phyloP scores from a whole-genome alignment of 2,113 vertebrate species.

The Neoarius graeffei region DNA sequence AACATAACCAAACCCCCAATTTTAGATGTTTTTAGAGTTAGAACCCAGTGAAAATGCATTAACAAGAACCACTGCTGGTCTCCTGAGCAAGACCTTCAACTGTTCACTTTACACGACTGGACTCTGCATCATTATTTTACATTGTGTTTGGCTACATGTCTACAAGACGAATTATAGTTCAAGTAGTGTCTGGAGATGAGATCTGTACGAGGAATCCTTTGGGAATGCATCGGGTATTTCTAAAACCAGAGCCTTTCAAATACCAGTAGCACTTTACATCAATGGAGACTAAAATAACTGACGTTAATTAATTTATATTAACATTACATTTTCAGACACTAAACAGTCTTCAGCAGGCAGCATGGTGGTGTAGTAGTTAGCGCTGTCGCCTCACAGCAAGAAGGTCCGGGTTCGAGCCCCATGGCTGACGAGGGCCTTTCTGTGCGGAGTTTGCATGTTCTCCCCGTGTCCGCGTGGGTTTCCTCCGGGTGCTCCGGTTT shows the following conservation, averaged over 20 bases:
- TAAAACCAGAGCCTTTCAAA: not conserved
- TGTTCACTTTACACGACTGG: not conserved
- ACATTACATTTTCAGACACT: not conserved
- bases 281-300: not conserved
- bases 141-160: not conserved
- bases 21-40: not conserved
- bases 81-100: not conserved
- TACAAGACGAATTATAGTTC: not conserved
- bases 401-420: too few species aligned
- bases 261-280: not conserved
- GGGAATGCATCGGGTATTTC: not conserved
- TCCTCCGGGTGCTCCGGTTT: too few species aligned
- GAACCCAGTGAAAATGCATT: not conserved
- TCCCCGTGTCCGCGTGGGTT: too few species aligned
- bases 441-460: too few species aligned
- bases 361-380: too few species aligned
- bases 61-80: not conserved
- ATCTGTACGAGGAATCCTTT: not conserved
- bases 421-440: too few species aligned
- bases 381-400: too few species aligned
- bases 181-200: not conserved
- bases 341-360: too few species aligned
- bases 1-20: not conserved
- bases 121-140: not conserved
- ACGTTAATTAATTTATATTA: not conserved